A percentile compares a stretch with the other conserved stretches of the same genome.
Conservation (phyloP, 2,113 vertebrate genomes). For the Xiphorhynchus elegans region DNA sequence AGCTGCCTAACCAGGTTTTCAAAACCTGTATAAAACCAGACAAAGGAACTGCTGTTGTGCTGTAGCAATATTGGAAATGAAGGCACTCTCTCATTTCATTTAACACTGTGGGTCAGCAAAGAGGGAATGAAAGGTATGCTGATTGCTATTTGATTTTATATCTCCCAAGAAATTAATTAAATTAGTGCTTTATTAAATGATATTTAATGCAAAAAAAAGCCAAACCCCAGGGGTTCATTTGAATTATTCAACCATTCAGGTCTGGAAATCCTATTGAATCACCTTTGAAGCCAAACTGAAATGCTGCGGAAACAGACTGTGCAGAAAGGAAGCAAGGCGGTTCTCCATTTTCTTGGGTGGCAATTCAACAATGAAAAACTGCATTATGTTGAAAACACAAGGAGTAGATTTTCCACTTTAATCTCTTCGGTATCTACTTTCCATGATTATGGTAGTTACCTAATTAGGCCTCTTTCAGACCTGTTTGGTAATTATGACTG, state of each 20-base stretch:
- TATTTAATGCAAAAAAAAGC: background rate
- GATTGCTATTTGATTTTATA: background rate
- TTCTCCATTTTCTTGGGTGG: slow-evolving; percentile 8
- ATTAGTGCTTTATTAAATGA: slow-evolving; percentile 15
- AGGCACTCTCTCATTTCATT: background rate
- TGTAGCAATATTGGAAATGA: background rate
- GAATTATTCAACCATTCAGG: background rate
- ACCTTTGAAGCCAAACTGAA: slow-evolving; percentile 8
- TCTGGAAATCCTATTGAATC: slow-evolving; percentile 9
- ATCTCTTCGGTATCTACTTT: background rate
- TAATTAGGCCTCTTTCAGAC: background rate
- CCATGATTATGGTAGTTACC: background rate
- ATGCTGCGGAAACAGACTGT: background rate
- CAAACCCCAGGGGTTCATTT: background rate
- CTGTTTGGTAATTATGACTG: background rate
- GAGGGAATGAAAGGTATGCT: background rate
- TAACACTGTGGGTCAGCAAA: background rate
- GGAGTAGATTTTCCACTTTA: background rate
- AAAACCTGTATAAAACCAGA: background rate
- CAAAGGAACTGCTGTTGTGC: background rate
- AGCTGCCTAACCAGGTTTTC: background rate
- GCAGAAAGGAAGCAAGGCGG: background rate
- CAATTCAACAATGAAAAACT: background rate
- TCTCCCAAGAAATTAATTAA: slow-evolving; percentile 11
- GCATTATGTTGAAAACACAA: background rate